Conservation (phyloP, 2,888 invertebrate species). For the Cosmopolites sordidus region DNA sequence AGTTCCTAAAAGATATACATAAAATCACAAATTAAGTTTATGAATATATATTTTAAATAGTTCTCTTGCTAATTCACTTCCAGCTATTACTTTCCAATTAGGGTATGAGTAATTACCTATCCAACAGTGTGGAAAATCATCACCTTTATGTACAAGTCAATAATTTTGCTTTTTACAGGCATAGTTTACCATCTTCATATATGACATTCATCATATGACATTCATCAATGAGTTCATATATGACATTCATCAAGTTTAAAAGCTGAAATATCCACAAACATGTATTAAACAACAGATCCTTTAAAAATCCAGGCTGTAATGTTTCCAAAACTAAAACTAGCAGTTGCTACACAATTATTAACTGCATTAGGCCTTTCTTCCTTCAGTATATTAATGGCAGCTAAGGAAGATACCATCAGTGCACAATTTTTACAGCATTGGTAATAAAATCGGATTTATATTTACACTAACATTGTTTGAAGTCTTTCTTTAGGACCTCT, state of each 20-base stretch:
- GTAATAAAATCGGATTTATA: conserved; percentile 35
- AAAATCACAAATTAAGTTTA: conserved; percentile 4
- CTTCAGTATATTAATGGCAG: conserved; percentile 81
- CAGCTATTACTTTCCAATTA: conserved; percentile 83
- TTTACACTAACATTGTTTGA: conserved; percentile 55
- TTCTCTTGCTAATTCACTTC: conserved; percentile 62
- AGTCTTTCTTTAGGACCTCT: conserved; percentile 76
- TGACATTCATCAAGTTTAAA: conserved; percentile 74
- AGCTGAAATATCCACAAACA: conserved; percentile 46
- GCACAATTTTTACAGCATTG: conserved; percentile 59
- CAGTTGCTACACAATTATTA: conserved; percentile 74
- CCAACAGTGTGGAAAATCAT: conserved; percentile 64
- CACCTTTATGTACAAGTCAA: conserved; percentile 62
- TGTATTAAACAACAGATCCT: conserved; percentile 59
- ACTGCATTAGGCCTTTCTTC: conserved; percentile 75
- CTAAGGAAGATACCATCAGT: conserved; percentile 81
- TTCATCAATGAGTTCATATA: conserved; percentile 63
- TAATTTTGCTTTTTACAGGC: conserved; percentile 64
- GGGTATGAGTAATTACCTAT: conserved; percentile 82
- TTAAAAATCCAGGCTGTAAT: conserved; percentile 83
- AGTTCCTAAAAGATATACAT: conserved; percentile 54
- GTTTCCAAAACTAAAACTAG: conserved; percentile 96
- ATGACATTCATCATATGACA: conserved; percentile 84
- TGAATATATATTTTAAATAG: conserved; percentile 7
- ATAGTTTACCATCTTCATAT: conserved; percentile 60